Conservation (phyloP, 2,888 invertebrate genomes). For the Clostera curtula region DNA sequence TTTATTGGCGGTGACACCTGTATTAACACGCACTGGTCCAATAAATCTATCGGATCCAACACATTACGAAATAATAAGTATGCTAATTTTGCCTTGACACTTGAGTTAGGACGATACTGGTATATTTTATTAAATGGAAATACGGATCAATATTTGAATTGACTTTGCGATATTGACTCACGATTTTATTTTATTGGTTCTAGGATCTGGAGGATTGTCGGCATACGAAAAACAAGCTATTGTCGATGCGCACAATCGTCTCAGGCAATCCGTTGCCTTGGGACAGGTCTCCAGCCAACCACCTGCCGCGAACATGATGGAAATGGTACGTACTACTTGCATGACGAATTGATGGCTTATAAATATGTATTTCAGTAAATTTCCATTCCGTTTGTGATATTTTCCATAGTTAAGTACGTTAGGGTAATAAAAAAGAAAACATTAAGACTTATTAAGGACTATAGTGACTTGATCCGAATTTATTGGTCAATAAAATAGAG, state of each 20-base stretch:
- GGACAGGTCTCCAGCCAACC: constrained; percentile 85
- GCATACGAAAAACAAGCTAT: constrained; percentile 84
- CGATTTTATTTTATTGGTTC: constrained; percentile 20
- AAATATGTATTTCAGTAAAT: constrained; percentile 3
- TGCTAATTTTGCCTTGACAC: constrained; percentile 33
- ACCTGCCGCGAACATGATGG: constrained; percentile 89
- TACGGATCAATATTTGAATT: neutral
- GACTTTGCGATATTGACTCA: constrained; percentile 1
- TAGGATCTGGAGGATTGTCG: constrained; percentile 80
- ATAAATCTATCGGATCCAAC: constrained; percentile 50
- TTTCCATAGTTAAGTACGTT: neutral
- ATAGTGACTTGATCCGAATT: neutral
- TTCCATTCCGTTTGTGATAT: neutral
- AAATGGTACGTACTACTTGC: constrained; percentile 78
- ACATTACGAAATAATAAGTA: constrained; percentile 39
- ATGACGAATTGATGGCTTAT: constrained; percentile 2
- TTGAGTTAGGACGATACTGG: constrained; percentile 9
- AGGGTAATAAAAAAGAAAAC: neutral
- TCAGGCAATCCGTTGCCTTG: constrained; percentile 85
- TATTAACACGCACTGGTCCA: constrained; percentile 45
- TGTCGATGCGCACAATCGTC: constrained; percentile 86
- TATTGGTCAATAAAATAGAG: neutral
- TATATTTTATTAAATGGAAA: constrained; percentile 2
- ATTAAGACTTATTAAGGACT: constrained; percentile 1
- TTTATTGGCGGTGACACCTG: constrained; percentile 64